These are phyloP conservation scores for Atta colombica DNA, from an alignment of 1,140 invertebrate species.

Conservation along the genomic window DNA sequence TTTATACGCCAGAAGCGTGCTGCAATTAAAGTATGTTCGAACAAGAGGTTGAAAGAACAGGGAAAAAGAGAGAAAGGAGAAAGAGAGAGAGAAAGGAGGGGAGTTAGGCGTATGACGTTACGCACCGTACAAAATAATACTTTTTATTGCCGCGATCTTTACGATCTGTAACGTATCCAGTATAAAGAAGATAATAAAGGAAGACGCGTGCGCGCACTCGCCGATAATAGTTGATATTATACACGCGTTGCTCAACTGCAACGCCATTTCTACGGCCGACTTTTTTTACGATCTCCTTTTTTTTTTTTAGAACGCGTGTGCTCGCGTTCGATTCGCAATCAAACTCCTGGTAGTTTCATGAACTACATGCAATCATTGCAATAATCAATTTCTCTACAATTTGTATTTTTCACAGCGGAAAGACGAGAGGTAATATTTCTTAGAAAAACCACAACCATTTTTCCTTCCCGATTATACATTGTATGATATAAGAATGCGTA, in stretches of 20 bases:
- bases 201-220: constrained; percentile 63
- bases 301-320: constrained; percentile 48
- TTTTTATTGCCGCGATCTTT: constrained; percentile 76
- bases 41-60: neutral
- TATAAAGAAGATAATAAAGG: constrained; percentile 76
- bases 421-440: neutral
- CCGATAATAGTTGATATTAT: constrained; percentile 73
- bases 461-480: neutral
- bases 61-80: neutral
- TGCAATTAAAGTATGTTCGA: constrained; percentile 61
- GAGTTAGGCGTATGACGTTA: neutral
- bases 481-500: too few species aligned
- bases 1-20: constrained; percentile 34
- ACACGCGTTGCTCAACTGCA: constrained; percentile 72
- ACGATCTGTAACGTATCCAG: constrained; percentile 73
- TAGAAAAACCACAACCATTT: neutral
- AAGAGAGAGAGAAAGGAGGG: too few species aligned
- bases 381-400: constrained; percentile 33
- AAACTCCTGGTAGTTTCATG: constrained; percentile 26
- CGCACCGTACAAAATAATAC: constrained; percentile 70
- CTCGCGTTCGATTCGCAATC: constrained; percentile 59
- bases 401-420: neutral
- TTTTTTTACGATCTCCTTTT: constrained; percentile 71
- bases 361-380: constrained; percentile 20
- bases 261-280: constrained; percentile 73